Conservation (phyloP, 1,140 invertebrate species). For the Laupala kohalensis region DNA sequence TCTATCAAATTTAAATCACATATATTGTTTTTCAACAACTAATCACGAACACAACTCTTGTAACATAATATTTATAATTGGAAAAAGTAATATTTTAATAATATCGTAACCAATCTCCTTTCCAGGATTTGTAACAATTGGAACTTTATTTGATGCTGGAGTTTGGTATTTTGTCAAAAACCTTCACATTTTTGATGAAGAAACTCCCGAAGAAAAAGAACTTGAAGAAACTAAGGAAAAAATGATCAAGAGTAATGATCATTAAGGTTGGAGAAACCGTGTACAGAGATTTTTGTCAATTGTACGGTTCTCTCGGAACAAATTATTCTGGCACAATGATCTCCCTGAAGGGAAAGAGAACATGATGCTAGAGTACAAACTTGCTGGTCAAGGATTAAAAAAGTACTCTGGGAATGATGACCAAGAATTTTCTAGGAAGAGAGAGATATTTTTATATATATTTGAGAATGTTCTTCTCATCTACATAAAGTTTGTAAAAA, state of each 20-base stretch:
- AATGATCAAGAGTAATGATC: background rate
- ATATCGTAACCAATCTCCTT: background rate
- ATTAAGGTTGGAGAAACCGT: too few species aligned
- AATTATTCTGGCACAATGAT: too few species aligned
- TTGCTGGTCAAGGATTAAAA: too few species aligned
- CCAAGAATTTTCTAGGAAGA: background rate
- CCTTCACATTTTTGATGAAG: slow-evolving; percentile 56
- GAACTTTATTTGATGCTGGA: slow-evolving; percentile 46
- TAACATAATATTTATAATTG: too few species aligned
- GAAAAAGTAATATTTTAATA: background rate
- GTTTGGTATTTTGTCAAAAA: slow-evolving; percentile 57
- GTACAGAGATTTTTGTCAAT: too few species aligned
- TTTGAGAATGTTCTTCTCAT: background rate
- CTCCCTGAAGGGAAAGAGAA: too few species aligned
- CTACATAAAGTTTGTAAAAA: background rate
- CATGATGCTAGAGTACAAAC: too few species aligned
- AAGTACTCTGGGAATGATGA: too few species aligned
- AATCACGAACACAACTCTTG: too few species aligned
- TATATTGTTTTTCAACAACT: too few species aligned
- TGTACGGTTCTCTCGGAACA: too few species aligned
- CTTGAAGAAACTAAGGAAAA: slow-evolving; percentile 3
- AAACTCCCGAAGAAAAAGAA: slow-evolving; percentile 33
- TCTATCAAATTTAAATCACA: too few species aligned
- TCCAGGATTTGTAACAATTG: slow-evolving; percentile 44
- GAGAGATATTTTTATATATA: background rate